Percentiles rank a stretch among this genome's conserved stretches.
These are phyloP conservation scores for Rhinolophus ferrumequinum DNA, from an alignment of 2,113 vertebrate genomes.

Conservation along the genomic window DNA sequence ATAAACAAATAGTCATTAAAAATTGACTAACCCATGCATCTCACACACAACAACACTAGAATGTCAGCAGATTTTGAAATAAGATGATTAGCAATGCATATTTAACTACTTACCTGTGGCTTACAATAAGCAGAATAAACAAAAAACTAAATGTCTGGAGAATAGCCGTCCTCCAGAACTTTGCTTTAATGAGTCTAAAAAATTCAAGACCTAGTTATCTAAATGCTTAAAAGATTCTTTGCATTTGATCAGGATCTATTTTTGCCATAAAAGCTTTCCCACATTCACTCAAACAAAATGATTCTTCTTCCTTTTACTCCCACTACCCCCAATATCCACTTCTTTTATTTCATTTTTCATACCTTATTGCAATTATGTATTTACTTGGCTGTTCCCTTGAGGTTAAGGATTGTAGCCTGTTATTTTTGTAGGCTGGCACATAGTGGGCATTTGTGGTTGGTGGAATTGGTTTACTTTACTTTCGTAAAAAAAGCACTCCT, in stretches of 20 bases:
- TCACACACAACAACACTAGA: conserved; percentile 43
- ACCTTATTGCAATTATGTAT: not conserved
- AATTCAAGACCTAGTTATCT: conserved; percentile 44
- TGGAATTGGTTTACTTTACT: not conserved
- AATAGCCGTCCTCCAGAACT: not conserved
- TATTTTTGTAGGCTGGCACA: not conserved
- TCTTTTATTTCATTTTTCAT: not conserved
- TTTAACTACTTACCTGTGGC: conserved; percentile 64
- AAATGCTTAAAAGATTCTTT: conserved; percentile 44
- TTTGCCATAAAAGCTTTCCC: not conserved
- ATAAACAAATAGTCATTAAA: conserved; percentile 79
- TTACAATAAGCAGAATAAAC: conserved; percentile 67
- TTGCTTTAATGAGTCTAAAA: conserved; percentile 36
- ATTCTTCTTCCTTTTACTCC: not conserved
- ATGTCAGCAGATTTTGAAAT: conserved; percentile 73
- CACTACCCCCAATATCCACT: not conserved
- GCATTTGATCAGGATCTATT: not conserved
- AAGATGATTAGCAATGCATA: conserved; percentile 77
- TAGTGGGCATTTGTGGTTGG: not conserved
- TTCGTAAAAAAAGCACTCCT: not conserved
- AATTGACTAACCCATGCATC: conserved; percentile 54
- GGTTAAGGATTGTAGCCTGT: not conserved
- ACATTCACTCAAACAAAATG: not conserved
- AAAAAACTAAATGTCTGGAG: conserved; percentile 49
- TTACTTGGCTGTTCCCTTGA: not conserved